Evolutionary conservation across 2,113 vertebrate genomes (phyloP).

Genomic region (Hassar affinis): DNA sequence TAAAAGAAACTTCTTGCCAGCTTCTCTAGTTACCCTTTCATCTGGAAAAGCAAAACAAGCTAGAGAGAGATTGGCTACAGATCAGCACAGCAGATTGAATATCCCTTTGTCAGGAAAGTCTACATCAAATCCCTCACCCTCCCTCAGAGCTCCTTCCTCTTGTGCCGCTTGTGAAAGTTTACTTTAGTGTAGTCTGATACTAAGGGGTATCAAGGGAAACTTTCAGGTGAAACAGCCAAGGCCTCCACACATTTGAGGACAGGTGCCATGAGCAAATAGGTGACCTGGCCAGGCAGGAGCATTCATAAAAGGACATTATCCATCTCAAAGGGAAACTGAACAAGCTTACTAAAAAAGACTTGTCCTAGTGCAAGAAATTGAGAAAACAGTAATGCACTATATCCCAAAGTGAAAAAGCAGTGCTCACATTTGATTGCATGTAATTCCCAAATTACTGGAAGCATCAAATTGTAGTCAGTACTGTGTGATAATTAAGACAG

Average conservation of each 20-base stretch:
- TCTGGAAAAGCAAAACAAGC: conserved; percentile 69
- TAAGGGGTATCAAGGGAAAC: conserved; percentile 25
- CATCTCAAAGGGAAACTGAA: conserved; percentile 70
- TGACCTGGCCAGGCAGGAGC: conserved; percentile 79
- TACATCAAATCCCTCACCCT: conserved; percentile 71
- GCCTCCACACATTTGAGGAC: conserved; percentile 62
- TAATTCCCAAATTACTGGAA: background rate
- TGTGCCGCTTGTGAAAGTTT: conserved; percentile 57
- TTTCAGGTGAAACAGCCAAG: conserved; percentile 42
- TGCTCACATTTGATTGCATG: background rate
- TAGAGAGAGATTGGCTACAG: conserved; percentile 64
- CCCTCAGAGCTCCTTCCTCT: conserved; percentile 42
- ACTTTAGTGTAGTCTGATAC: conserved; percentile 56
- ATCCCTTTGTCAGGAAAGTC: conserved; percentile 73
- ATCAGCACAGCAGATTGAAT: conserved; percentile 75
- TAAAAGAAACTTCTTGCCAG: conserved; percentile 60
- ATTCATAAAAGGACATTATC: conserved; percentile 48
- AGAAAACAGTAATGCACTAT: conserved; percentile 61
- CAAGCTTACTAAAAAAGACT: conserved; percentile 63
- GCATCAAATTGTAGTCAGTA: background rate
- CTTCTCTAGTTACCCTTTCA: conserved; percentile 72
- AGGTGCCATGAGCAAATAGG: conserved; percentile 68
- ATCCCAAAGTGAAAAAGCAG: background rate
- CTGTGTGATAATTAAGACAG: background rate
- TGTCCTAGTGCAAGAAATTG: conserved; percentile 78